Evolutionary conservation across 2,113 vertebrate species (phyloP).

Genomic region (Piliocolobus tephrosceles): DNA sequence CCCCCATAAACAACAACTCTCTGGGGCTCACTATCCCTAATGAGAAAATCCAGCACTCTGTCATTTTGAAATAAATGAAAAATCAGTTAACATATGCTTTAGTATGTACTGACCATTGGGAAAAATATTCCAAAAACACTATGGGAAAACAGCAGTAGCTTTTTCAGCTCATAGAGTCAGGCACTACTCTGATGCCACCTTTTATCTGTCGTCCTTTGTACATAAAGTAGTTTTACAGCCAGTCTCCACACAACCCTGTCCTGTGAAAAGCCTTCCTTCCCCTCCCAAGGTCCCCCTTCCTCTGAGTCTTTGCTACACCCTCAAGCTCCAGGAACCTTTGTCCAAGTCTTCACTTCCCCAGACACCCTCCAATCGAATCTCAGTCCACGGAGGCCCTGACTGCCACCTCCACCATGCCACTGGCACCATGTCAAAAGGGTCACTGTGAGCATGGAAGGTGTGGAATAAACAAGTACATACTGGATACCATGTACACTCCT

Average conservation of each 20-base stretch:
- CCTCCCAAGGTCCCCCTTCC: not conserved
- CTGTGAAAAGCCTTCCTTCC: not conserved
- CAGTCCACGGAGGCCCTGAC: not conserved
- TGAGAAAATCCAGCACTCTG: not conserved
- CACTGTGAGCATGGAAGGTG: too few relatives aligned
- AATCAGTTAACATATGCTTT: not conserved
- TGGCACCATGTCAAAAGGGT: not conserved
- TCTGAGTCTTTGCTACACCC: not conserved
- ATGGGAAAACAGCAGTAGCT: not conserved
- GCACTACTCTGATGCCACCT: not conserved
- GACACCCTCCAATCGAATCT: not conserved
- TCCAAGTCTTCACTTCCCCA: not conserved
- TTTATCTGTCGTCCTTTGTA: not conserved
- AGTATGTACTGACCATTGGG: not conserved
- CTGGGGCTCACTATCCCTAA: not conserved
- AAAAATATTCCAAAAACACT: not conserved
- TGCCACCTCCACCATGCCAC: not conserved
- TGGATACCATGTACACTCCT: too few relatives aligned
- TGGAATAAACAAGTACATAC: too few relatives aligned
- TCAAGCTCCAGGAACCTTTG: not conserved
- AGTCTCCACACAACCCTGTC: not conserved
- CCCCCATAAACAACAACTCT: not conserved
- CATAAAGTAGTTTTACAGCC: not conserved
- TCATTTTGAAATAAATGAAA: not conserved
- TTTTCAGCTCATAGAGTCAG: not conserved